phyloP scores from a whole-genome alignment of 2,113 vertebrate genomes.

The Seriola dumerili region DNA sequence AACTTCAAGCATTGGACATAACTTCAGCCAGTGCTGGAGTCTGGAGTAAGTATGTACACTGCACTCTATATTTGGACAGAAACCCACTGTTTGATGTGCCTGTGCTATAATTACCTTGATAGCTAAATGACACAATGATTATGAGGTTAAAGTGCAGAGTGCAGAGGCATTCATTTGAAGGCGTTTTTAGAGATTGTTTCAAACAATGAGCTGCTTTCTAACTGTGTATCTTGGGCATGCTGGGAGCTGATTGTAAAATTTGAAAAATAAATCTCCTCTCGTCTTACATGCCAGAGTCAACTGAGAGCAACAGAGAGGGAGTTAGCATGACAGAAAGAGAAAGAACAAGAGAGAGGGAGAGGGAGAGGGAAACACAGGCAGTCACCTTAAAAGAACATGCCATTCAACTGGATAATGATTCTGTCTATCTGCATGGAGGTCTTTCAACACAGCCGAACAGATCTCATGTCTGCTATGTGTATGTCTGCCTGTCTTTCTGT shows the following conservation, averaged over 20 bases:
- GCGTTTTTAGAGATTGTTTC: constrained; percentile 47
- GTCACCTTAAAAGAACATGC: constrained; percentile 68
- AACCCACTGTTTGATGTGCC: constrained; percentile 53
- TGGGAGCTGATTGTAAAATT: constrained; percentile 47
- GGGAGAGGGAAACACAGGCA: constrained; percentile 23
- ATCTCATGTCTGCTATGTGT: constrained; percentile 11
- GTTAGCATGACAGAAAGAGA: constrained; percentile 48
- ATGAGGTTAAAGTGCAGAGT: constrained; percentile 64
- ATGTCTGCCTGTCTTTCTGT: neutral
- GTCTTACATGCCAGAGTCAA: constrained; percentile 42
- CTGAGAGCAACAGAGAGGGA: constrained; percentile 11
- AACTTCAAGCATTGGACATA: constrained; percentile 5
- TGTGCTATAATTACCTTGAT: constrained; percentile 61
- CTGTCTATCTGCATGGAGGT: constrained; percentile 39
- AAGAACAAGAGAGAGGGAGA: neutral
- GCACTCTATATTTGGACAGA: constrained; percentile 51
- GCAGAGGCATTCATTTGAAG: constrained; percentile 57
- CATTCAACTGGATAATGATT: constrained; percentile 61
- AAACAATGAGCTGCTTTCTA: constrained; percentile 58
- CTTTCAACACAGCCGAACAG: constrained; percentile 37
- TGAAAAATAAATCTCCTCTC: constrained; percentile 38
- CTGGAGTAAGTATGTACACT: constrained; percentile 17
- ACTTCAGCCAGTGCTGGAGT: constrained; percentile 24
- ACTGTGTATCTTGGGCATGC: constrained; percentile 11
- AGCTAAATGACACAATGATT: constrained; percentile 63